Conservation (phyloP, 1,140 invertebrate species). For the Agrilus planipennis region DNA sequence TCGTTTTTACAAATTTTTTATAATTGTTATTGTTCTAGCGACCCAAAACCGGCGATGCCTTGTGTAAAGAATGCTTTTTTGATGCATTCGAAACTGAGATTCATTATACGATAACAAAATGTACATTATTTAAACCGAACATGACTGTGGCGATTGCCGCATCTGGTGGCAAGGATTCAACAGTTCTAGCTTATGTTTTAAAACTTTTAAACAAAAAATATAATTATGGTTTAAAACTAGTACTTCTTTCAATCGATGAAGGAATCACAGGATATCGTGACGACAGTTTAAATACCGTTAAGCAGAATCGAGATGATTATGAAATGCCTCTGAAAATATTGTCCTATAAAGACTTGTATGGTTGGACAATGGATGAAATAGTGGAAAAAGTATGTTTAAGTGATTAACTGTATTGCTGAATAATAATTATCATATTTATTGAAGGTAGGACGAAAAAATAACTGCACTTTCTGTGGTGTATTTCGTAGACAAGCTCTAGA, state of each 20-base stretch:
- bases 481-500: constrained; percentile 94
- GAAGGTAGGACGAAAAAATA: constrained; percentile 91
- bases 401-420: constrained; percentile 3
- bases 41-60: constrained; percentile 79
- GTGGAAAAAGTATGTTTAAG: constrained; percentile 54
- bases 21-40: constrained; percentile 53
- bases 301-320: constrained; percentile 89
- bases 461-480: constrained; percentile 98
- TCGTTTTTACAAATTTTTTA: too few species aligned
- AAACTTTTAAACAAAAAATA: constrained; percentile 87
- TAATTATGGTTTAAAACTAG: constrained; percentile 82
- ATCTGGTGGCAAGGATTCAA: constrained; percentile 98
- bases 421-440: constrained; percentile 13
- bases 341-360: constrained; percentile 97
- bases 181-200: constrained; percentile 86
- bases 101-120: constrained; percentile 82
- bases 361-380: constrained; percentile 99
- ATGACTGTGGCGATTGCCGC: constrained; percentile 91
- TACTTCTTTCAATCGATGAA: constrained; percentile 95
- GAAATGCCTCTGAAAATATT: constrained; percentile 88
- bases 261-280: constrained; percentile 97
- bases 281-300: constrained; percentile 95
- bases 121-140: constrained; percentile 74
- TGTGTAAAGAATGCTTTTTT: constrained; percentile 95
- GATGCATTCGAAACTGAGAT: constrained; percentile 92